Evolutionary conservation across 1,140 invertebrate genomes (phyloP).

Genomic region (Caenorhabditis brenneri): DNA sequence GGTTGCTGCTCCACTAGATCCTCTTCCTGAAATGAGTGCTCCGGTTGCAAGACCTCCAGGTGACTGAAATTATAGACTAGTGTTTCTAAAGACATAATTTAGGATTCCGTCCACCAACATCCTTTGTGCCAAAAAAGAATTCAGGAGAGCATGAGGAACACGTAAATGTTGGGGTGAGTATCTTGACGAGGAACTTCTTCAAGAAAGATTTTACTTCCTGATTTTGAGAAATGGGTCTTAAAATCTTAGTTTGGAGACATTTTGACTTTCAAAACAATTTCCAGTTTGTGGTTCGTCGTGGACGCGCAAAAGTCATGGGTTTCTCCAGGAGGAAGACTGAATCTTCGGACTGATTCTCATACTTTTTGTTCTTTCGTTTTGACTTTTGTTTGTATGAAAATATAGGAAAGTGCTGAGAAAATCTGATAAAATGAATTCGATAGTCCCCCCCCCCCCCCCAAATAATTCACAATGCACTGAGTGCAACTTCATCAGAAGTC

Average conservation of each 20-base stretch:
- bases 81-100: background rate
- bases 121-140: background rate
- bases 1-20: constrained; percentile 17
- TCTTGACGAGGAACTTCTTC: too few relatives aligned
- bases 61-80: background rate
- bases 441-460: too few relatives aligned
- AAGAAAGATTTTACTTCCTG: background rate
- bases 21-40: constrained; percentile 11
- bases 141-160: background rate
- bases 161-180: background rate
- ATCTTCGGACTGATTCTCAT: background rate
- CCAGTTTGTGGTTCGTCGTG: constrained; percentile 29
- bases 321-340: constrained; percentile 28
- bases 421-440: too few relatives aligned
- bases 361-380: background rate
- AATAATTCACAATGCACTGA: too few relatives aligned
- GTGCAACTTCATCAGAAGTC: too few relatives aligned
- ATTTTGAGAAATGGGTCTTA: too few relatives aligned
- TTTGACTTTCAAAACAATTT: background rate
- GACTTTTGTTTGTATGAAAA: background rate
- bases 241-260: background rate
- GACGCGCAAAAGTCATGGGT: constrained; percentile 29
- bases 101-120: constrained; percentile 1
- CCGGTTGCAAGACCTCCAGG: constrained; percentile 22
- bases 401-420: background rate